Evolutionary conservation across 1,140 invertebrate genomes (phyloP).

Genomic region (Diachasmimorpha longicaudata): DNA sequence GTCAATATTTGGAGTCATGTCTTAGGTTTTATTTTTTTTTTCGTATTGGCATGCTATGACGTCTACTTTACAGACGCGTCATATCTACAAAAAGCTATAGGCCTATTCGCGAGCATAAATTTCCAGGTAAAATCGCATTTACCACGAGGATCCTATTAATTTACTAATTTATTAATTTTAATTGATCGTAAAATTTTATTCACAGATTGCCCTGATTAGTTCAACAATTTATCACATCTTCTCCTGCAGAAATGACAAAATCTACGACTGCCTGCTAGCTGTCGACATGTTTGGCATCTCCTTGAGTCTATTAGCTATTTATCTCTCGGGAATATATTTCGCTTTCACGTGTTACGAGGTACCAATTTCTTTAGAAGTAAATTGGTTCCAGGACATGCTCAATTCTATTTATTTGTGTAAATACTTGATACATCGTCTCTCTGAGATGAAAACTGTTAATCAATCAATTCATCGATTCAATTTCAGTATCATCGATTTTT

Average conservation of each 20-base stretch:
- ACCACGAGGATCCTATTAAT: not conserved
- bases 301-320: constrained; percentile 89
- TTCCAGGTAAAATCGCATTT: constrained; percentile 77
- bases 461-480: not conserved
- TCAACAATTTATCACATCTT: constrained; percentile 95
- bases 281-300: constrained; percentile 94
- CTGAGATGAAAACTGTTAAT: too few relatives aligned
- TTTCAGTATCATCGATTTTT: constrained; percentile 81
- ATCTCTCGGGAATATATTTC: constrained; percentile 94
- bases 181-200: not conserved
- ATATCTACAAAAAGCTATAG: constrained; percentile 83
- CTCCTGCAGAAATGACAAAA: constrained; percentile 86
- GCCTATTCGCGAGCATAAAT: constrained; percentile 81
- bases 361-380: constrained; percentile 48
- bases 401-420: not conserved
- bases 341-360: constrained; percentile 95
- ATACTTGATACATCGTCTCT: too few relatives aligned
- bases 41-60: constrained; percentile 84
- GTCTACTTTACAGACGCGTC: constrained; percentile 72
- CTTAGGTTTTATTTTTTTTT: constrained; percentile 87
- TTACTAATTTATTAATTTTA: too few relatives aligned
- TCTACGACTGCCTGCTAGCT: constrained; percentile 85
- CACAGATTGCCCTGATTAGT: constrained; percentile 88
- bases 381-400: not conserved
- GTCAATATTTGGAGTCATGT: constrained; percentile 98